A percentile compares a stretch with the other conserved stretches of the same genome.
phyloP scores from a whole-genome alignment of 2,113 vertebrate genomes.

The Macaca fascicularis region DNA sequence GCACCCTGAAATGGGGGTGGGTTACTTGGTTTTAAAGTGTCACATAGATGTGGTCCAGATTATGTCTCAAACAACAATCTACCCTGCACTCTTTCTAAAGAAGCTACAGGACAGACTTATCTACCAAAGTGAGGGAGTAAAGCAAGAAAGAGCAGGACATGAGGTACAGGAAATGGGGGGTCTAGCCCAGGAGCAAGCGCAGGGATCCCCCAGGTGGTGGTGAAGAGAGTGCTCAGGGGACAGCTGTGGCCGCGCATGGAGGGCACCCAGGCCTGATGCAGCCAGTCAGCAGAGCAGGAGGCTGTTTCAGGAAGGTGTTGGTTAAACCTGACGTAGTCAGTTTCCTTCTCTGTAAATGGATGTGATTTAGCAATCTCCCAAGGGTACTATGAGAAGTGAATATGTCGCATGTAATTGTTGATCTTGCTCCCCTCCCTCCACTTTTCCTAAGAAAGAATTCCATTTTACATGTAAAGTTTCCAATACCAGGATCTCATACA shows the following conservation, averaged over 20 bases:
- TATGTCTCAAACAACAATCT: not conserved
- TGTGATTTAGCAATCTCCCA: accelerated
- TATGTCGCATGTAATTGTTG: accelerated
- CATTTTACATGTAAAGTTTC: accelerated
- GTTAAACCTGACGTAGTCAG: accelerated
- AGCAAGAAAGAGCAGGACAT: not conserved
- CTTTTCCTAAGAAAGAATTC: not conserved
- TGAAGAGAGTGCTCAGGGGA: not conserved
- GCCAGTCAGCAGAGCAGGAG: not conserved
- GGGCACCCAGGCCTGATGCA: accelerated
- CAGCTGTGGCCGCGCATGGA: accelerated
- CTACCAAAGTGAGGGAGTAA: not conserved
- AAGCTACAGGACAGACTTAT: not conserved
- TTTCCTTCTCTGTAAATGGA: not conserved
- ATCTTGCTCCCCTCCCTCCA: accelerated
- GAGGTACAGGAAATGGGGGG: too few species aligned
- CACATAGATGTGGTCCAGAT: not conserved
- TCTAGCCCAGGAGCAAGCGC: accelerated
- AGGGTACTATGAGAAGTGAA: accelerated
- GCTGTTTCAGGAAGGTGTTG: accelerated
- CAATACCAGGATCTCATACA: not conserved
- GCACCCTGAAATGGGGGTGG: too few species aligned
- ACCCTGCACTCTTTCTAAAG: too few species aligned
- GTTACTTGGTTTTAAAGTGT: not conserved
- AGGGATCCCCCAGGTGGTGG: not conserved